Base-by-base conservation (phyloP, 2,888 invertebrate genomes). In the Hetaerina titia region DNA sequence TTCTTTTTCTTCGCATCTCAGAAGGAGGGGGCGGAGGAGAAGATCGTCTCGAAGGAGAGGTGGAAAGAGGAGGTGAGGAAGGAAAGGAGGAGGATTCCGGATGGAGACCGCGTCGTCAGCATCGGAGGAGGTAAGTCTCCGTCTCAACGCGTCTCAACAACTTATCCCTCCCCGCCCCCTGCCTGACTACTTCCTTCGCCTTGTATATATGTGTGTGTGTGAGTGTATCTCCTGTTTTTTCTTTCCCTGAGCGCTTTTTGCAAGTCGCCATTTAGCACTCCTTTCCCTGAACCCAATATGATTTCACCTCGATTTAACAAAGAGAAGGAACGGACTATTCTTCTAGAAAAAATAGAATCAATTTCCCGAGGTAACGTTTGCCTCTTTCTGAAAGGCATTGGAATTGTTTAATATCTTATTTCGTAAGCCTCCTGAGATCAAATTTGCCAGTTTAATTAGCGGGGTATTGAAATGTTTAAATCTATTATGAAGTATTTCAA, bases 51-150 rank as follows among this genome's bases (percentile, higher is more conserved):
- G n/a, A 7, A n/a, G 15, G 60, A 31, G 6, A 45, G 57, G 58
- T n/a, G 89, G 89, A 19, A 31, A 69, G 25, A 19, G 58, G 6
- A 8, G 25, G 2, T 1, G 57, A 2, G n/a, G 57, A 22, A 22
- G 57, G 89, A 56, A 8, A 25, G 25, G 15, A 88, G 88, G 64
- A 45, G 25, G 90, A 45, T 64, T 90, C 90, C 92, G 92, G 92
- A 92, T 92, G 92, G 92, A 92, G 92, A 64, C 92, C 57, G 74
- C 92, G 74, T 74, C 92, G 56, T 92, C 92, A 69, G 92, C 74
- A 74, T 92, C 92, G 64, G 92, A 69, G 92, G 92, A 92, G 92
- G 92, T 92, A 69, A 92, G 92, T 74, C 69, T 92, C 25, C 92
- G 69, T 89, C 58, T 56, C 56, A 64, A 92, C 90, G 90, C 90